phyloP scores from a whole-genome alignment of 2,888 invertebrate genomes.

The Bombyx huttoni region DNA sequence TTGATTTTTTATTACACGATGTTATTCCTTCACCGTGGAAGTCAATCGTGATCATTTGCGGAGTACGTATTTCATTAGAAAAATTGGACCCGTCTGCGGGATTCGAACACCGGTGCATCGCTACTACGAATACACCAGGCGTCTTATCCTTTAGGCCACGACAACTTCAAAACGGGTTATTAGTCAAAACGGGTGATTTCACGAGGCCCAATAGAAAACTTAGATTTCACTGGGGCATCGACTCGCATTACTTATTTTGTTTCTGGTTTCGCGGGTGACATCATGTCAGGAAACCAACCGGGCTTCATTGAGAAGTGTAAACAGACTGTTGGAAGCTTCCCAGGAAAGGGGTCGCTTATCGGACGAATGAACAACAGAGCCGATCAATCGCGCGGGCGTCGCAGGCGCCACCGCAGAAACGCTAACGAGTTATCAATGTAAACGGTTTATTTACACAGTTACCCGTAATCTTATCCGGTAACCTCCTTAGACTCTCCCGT shows the following conservation, averaged over 20 bases:
- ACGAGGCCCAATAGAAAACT: neutral
- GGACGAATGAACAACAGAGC: constrained; percentile 19
- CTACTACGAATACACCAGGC: too few relatives aligned
- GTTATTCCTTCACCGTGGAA: too few relatives aligned
- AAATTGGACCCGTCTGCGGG: too few relatives aligned
- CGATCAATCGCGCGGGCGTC: constrained; percentile 38
- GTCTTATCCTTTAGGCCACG: too few relatives aligned
- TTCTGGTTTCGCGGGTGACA: neutral
- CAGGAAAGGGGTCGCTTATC: constrained; percentile 33
- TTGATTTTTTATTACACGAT: too few relatives aligned
- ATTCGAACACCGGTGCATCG: too few relatives aligned
- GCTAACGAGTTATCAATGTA: constrained; percentile 66
- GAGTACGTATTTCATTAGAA: too few relatives aligned
- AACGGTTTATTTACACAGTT: constrained; percentile 70
- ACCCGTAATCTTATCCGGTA: constrained; percentile 71
- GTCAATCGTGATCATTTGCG: too few relatives aligned
- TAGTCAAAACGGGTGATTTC: too few relatives aligned
- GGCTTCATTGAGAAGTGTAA: constrained; percentile 13
- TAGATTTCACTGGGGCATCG: neutral
- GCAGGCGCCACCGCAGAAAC: constrained; percentile 64
- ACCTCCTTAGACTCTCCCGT: constrained; percentile 70
- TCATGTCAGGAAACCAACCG: neutral
- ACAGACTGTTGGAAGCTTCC: constrained; percentile 7
- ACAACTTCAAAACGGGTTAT: too few relatives aligned
- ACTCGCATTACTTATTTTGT: neutral